phyloP scores from a whole-genome alignment of 2,113 vertebrate genomes.

The Engystomops pustulosus region DNA sequence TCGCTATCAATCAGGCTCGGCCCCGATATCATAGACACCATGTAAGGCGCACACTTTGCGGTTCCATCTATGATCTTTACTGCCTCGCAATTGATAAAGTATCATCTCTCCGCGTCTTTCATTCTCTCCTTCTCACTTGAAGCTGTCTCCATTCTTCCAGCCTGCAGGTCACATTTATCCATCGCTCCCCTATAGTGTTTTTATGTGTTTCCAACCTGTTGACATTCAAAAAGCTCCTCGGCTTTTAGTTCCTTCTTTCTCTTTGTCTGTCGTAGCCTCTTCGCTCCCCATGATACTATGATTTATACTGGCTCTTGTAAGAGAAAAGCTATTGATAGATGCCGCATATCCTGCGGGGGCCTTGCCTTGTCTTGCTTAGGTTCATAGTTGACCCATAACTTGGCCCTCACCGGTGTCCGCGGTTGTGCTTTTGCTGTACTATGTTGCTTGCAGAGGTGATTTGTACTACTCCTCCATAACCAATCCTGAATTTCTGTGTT shows the following conservation, averaged over 20 bases:
- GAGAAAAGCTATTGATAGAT: slow-evolving; percentile 1
- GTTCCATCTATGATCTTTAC: not conserved
- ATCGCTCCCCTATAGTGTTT: slow-evolving; percentile 7
- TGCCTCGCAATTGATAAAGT: not conserved
- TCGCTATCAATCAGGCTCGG: not conserved
- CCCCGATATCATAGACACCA: not conserved
- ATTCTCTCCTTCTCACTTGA: not conserved
- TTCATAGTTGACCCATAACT: slow-evolving; percentile 24
- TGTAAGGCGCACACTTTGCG: not conserved
- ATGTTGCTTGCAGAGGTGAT: slow-evolving; percentile 1
- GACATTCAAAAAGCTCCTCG: slow-evolving; percentile 35
- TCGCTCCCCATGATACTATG: slow-evolving; percentile 15
- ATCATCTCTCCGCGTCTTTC: not conserved
- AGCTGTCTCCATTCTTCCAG: not conserved
- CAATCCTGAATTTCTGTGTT: not conserved
- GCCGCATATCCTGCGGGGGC: slow-evolving; percentile 2
- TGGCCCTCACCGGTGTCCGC: slow-evolving; percentile 7
- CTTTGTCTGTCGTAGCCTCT: slow-evolving; percentile 6
- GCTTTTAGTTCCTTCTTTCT: slow-evolving; percentile 1
- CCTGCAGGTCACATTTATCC: slow-evolving; percentile 32
- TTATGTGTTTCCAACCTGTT: slow-evolving; percentile 31
- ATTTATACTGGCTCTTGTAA: not conserved
- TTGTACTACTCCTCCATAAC: not conserved
- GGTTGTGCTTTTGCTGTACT: not conserved
- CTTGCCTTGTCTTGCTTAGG: not conserved